These are phyloP conservation scores for Opisthograptis luteolata DNA, from an alignment of 2,888 invertebrate genomes.

Conservation along the genomic window DNA sequence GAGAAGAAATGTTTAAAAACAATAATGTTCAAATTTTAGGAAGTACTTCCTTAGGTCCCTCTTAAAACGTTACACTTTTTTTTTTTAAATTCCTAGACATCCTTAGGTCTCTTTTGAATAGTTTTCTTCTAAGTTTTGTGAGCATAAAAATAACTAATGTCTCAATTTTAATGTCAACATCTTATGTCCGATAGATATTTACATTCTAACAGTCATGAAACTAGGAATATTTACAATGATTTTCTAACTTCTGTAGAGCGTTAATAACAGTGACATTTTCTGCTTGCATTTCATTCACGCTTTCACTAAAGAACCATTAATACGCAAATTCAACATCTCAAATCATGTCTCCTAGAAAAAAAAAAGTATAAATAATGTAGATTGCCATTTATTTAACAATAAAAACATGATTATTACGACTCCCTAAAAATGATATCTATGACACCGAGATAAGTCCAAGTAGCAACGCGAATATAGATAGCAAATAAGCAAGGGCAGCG, in stretches of 20 bases:
- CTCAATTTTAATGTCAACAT: too few species aligned
- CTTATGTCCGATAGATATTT: too few species aligned
- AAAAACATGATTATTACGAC: too few species aligned
- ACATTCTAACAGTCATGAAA: too few species aligned
- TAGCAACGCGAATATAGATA: constrained; percentile 24
- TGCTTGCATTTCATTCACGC: constrained; percentile 32
- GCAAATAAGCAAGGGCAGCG: constrained; percentile 16
- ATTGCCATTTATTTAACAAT: neutral
- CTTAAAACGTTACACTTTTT: neutral
- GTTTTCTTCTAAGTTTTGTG: too few species aligned
- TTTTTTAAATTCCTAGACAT: too few species aligned
- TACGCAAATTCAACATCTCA: constrained; percentile 37
- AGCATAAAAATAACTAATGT: too few species aligned
- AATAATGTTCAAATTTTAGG: neutral
- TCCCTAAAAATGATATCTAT: constrained; percentile 18
- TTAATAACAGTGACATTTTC: constrained; percentile 16
- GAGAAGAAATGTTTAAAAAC: constrained; percentile 11
- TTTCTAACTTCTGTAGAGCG: neutral
- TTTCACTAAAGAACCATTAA: constrained; percentile 16
- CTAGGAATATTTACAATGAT: neutral
- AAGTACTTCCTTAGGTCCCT: constrained; percentile 4
- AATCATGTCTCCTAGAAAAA: constrained; percentile 30
- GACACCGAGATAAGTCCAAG: constrained; percentile 3
- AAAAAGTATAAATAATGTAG: neutral
- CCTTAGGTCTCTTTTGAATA: too few species aligned